phyloP scores from a whole-genome alignment of 2,888 invertebrate species.

The Spisula solida region DNA sequence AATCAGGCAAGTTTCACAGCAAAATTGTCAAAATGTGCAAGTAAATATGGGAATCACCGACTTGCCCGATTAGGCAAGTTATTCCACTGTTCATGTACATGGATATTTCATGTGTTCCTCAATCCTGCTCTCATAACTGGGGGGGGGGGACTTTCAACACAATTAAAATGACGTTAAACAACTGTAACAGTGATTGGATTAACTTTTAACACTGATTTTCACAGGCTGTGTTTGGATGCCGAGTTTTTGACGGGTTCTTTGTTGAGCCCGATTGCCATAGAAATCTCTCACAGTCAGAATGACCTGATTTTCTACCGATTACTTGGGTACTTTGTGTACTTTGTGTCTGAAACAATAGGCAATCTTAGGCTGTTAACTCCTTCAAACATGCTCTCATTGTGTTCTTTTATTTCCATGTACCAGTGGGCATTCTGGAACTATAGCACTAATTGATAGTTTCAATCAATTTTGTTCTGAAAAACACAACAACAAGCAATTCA shows the following conservation, averaged over 20 bases:
- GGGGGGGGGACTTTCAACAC: no score
- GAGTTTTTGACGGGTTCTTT: background rate
- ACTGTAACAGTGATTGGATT: background rate
- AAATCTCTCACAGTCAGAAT: slow-evolving; percentile 19
- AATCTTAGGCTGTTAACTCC: background rate
- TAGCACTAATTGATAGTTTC: background rate
- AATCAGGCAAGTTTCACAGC: no score
- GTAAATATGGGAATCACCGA: no score
- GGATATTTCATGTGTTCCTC: background rate
- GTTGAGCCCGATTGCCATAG: background rate
- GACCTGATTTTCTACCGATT: background rate
- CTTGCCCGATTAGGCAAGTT: no score
- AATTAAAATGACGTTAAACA: no score
- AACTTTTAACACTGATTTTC: slow-evolving; percentile 5
- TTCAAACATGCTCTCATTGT: background rate
- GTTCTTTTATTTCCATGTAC: background rate
- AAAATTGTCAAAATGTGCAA: no score
- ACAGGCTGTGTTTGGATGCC: background rate
- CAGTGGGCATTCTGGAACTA: background rate
- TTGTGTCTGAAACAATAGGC: slow-evolving; percentile 16
- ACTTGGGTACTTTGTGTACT: background rate
- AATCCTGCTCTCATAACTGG: background rate
- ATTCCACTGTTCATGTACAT: no score
- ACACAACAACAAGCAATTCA: background rate
- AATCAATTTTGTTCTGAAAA: background rate